Evolutionary conservation across 2,797 vertebrate species (phyloP).

Genomic region (Enoplosus armatus): DNA sequence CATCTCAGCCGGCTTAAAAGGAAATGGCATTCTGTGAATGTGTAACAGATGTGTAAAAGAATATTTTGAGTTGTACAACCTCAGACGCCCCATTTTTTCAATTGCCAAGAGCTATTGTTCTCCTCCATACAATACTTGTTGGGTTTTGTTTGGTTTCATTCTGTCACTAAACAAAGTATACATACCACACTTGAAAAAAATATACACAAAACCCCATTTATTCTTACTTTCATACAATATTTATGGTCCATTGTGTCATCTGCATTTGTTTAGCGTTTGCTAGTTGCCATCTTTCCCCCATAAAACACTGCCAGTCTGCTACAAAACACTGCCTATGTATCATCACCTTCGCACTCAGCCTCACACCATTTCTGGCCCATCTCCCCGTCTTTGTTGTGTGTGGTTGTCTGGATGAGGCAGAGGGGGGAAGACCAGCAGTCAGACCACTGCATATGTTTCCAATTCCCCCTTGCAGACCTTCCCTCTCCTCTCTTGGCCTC

Average conservation of each 20-base stretch:
- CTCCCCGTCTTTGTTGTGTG: slow-evolving; percentile 78
- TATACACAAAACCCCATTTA: slow-evolving; percentile 23
- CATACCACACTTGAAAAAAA: slow-evolving; percentile 13
- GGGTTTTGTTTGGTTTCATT: slow-evolving; percentile 21
- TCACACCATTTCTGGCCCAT: slow-evolving; percentile 75
- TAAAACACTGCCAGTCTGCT: slow-evolving; percentile 53
- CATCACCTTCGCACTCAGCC: slow-evolving; percentile 74
- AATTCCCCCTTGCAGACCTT: slow-evolving; percentile 74
- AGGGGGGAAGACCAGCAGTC: slow-evolving; percentile 71
- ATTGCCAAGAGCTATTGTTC: neutral
- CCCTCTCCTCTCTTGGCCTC: slow-evolving; percentile 60
- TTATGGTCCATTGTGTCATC: slow-evolving; percentile 36
- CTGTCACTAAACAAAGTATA: slow-evolving; percentile 13
- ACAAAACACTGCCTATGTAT: slow-evolving; percentile 62
- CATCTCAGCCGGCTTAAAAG: slow-evolving; percentile 7
- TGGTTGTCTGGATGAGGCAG: slow-evolving; percentile 71
- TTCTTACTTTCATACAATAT: slow-evolving; percentile 9
- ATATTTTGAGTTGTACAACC: neutral
- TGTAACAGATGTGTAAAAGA: neutral
- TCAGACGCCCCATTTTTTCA: neutral
- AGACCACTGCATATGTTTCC: slow-evolving; percentile 81
- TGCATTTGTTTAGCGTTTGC: slow-evolving; percentile 62
- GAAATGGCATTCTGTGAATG: neutral
- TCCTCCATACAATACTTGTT: neutral
- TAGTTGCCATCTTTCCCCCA: slow-evolving; percentile 52